Base-by-base conservation (phyloP, 1,140 invertebrate genomes). In the Cydia pomonella region DNA sequence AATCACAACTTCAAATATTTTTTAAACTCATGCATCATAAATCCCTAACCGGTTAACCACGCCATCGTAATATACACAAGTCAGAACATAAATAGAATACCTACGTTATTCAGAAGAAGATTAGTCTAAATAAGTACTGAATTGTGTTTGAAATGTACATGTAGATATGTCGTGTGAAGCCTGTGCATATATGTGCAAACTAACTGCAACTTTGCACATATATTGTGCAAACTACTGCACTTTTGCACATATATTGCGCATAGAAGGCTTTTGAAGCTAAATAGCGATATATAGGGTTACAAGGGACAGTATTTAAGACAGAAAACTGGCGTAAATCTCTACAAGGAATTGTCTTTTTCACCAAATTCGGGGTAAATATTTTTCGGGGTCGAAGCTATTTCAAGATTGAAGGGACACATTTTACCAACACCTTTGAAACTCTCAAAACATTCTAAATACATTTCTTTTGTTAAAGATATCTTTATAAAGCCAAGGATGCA, bases 61-160 rank as follows among this genome's bases (percentile, higher is more conserved):
- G 7, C 64, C 27, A 18, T 69, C 16, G 1, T 59, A 59, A 27
- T 33, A 41, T 69, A 69, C 63, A 66, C 64, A 69, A 69, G 64
- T 69, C 47, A 50, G 47, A 69, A 69, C 27, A 66, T 5, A 69
- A 3, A 33, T 63, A 64, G 25, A 25, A 29, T 29, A 29, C n/a
- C n/a, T n/a, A 29, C 16, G 63, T 66, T 66, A 21, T 18, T 59
- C 16, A 21, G 13, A 69, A 18, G n/a, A 69, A 69, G 16, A 69
- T 69, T 69, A 69, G 64, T 59, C 53, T 59, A 33, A 33, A 69
- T 33, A 69, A 69, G 64, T 69, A 69, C 64, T 69, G 64, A n/a
- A 69, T 33, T 69, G 64, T 69, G 64, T 69, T 69, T 33, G 12
- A 7, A 69, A 69, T 69, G 64, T 69, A 69, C 64, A 69, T 69